Evolutionary conservation across 2,888 invertebrate genomes (phyloP), one percentile per base, ranked within the genome.

Genomic region (Adineta ricciae): DNA sequence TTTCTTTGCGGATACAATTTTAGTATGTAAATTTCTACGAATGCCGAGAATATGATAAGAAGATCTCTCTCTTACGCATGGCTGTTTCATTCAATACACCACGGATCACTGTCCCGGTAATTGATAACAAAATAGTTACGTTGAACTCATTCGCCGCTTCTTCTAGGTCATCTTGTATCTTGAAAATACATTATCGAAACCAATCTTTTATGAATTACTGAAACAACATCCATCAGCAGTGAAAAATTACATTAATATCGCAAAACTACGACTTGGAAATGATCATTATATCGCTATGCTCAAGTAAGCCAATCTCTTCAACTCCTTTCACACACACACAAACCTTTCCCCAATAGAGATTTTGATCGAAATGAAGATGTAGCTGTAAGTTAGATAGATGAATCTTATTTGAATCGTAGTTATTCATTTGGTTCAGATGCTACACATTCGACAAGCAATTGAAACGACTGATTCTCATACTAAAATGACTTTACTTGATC

Each of bases 141-240:
- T 50, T 16, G 50, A 50, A 9, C 19, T 50, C 50, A 19, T 50
- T 50, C 19, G 14, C 19, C 9, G 14, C 14, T 50, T 16, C 19
- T 50, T 78, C 19, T 11, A 78, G 78, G 78, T 78, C 5, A 41
- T 78, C 7, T 2, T 78, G 11, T 78, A 24, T 78, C 41, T 78
- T n/a, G 78, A 78, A 78, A 78, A 78, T n/a, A 78, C 78, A 41
- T 41, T 78, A n/a, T 78, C 78, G 41, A 38, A 41, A n/a, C 11
- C 78, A 3, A 11, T 78, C 38, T 78, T 78, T n/a, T 78, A 41
- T 7, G 78, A 41, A 78, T 16, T 78, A n/a, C 38, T 78, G 2
- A 41, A n/a, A n/a, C 41, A 41, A 78, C 24, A 78, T 78, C 78
- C 78, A 78, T 78, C 78, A 78, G 78, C 78, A 41, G 9, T 78